Evolutionary conservation across 23 tunicate genomes (phyloP).

Genomic region (Corella eumyota): DNA sequence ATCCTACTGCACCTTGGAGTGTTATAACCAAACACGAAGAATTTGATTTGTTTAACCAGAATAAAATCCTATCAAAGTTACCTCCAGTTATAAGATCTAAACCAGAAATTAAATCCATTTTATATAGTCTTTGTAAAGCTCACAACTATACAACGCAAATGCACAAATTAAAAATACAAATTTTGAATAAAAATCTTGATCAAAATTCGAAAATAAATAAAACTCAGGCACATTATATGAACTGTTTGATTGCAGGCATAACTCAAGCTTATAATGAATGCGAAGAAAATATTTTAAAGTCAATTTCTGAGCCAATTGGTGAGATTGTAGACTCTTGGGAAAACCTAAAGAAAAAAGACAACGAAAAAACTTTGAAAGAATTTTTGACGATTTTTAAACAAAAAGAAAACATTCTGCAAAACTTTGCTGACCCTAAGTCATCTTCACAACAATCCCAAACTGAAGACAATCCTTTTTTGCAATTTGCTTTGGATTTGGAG

Average conservation of each 20-base stretch:
- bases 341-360: slow-evolving; percentile 19
- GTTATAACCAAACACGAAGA: slow-evolving; percentile 20
- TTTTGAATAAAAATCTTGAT: slow-evolving; percentile 14
- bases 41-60: slow-evolving; percentile 35
- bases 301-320: slow-evolving; percentile 25
- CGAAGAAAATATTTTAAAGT: slow-evolving; percentile 11
- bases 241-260: slow-evolving; percentile 16
- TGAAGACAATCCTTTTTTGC: too few species aligned
- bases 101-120: slow-evolving; percentile 11
- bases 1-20: slow-evolving; percentile 85
- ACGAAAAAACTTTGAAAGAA: too few species aligned
- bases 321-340: slow-evolving; percentile 45
- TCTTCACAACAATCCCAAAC: too few species aligned
- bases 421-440: too few species aligned
- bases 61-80: slow-evolving; percentile 10
- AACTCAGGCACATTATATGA: slow-evolving; percentile 21
- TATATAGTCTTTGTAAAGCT: slow-evolving; percentile 32
- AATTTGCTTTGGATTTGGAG: too few species aligned
- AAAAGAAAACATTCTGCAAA: too few species aligned
- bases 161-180: slow-evolving; percentile 21
- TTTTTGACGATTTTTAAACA: too few species aligned
- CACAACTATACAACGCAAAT: slow-evolving; percentile 48
- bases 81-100: slow-evolving; percentile 15
- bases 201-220: slow-evolving; percentile 4
- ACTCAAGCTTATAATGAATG: slow-evolving; percentile 28